These are phyloP conservation scores for Andrena cerasifolii DNA, from an alignment of 1,140 invertebrate genomes.

Conservation along the genomic window DNA sequence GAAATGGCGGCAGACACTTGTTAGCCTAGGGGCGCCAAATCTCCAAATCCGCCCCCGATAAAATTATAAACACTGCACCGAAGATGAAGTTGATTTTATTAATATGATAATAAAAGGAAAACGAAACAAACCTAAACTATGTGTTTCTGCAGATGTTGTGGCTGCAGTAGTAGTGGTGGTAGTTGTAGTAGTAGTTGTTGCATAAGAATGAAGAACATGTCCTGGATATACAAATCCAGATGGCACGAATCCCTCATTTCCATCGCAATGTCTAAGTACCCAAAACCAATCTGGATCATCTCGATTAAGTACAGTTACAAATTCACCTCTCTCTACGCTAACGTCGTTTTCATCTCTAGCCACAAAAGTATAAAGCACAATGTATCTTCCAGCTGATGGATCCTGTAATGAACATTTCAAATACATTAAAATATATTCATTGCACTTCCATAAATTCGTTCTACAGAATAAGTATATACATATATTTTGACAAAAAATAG, in stretches of 20 bases:
- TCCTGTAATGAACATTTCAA: conserved; percentile 82
- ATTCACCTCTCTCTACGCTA: conserved; percentile 95
- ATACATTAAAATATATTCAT: not conserved
- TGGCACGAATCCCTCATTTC: conserved; percentile 97
- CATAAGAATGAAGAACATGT: conserved; percentile 79
- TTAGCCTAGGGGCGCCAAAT: no score
- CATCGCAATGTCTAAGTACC: conserved; percentile 93
- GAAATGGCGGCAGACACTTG: no score
- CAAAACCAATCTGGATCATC: conserved; percentile 98
- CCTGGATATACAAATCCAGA: conserved; percentile 96
- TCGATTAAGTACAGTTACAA: conserved; percentile 96
- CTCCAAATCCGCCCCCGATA: not conserved
- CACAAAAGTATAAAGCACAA: conserved; percentile 96
- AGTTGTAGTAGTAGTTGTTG: conserved; percentile 74
- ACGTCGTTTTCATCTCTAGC: conserved; percentile 97
- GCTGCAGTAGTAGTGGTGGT: conserved; percentile 73
- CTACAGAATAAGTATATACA: conserved; percentile 1
- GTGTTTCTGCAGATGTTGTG: conserved; percentile 69
- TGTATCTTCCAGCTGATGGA: conserved; percentile 91
- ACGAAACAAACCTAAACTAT: conserved; percentile 72
- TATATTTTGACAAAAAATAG: conserved; percentile 4
- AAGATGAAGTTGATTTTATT: not conserved
- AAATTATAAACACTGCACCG: not conserved
- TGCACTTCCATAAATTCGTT: conserved; percentile 11
- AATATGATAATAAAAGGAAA: not conserved